Evolutionary conservation across 1,140 invertebrate genomes (phyloP).

Genomic region (Lordiphosa mommai): DNA sequence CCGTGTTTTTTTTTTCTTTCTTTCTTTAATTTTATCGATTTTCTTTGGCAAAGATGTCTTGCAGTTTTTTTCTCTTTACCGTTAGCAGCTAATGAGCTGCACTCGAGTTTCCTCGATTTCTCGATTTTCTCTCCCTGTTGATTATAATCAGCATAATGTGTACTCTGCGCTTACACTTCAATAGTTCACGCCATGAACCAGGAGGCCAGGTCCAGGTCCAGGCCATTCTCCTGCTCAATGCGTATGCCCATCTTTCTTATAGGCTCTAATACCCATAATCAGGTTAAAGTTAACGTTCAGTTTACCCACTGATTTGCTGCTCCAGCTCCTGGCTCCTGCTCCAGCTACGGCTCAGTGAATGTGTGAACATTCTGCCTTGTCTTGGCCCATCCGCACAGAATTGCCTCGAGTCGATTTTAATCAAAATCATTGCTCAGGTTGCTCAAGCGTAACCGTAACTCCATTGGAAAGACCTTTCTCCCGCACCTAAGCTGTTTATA

Average conservation of each 20-base stretch:
- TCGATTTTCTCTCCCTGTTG: constrained; percentile 15
- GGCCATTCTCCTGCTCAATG: constrained; percentile 21
- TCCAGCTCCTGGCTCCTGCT: constrained; percentile 26
- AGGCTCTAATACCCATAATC: constrained; percentile 75
- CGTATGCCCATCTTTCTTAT: constrained; percentile 63
- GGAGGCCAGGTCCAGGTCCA: constrained; percentile 5
- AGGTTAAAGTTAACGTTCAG: constrained; percentile 74
- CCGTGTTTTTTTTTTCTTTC: constrained; percentile 13
- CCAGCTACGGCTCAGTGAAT: constrained; percentile 41
- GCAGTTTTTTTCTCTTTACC: constrained; percentile 32
- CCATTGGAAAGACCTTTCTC: constrained; percentile 61
- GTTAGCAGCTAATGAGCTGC: constrained; percentile 60
- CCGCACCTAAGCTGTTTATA: constrained; percentile 66
- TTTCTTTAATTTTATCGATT: constrained; percentile 76
- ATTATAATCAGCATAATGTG: constrained; percentile 76
- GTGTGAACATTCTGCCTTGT: constrained; percentile 67
- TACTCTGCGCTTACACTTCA: constrained; percentile 73
- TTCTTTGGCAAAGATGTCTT: constrained; percentile 21
- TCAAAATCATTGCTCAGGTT: constrained; percentile 35
- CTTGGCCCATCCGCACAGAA: constrained; percentile 16
- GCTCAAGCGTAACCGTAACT: constrained; percentile 14
- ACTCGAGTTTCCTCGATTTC: constrained; percentile 33
- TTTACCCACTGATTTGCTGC: constrained; percentile 71
- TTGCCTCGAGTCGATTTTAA: constrained; percentile 58
- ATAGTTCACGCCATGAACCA: constrained; percentile 74